Evolutionary conservation across 2,113 vertebrate species (phyloP).

Genomic region (Psophia crepitans): DNA sequence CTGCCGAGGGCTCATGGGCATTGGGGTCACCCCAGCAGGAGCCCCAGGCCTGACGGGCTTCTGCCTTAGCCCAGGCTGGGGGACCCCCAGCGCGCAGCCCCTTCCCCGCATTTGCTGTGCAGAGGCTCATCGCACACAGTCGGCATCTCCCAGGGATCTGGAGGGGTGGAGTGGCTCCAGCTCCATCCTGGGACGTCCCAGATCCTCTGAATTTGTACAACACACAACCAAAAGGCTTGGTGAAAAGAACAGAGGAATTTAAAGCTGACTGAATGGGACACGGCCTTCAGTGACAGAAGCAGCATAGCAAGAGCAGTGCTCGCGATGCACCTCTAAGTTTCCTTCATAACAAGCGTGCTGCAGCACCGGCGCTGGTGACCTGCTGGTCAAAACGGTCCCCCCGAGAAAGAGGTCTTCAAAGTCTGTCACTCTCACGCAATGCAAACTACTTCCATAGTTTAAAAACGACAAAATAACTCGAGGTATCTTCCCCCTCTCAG

Average conservation of each 20-base stretch:
- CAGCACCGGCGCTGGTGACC: neutral
- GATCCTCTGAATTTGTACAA: neutral
- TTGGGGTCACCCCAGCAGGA: neutral
- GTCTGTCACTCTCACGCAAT: neutral
- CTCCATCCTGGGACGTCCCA: neutral
- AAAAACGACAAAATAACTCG: neutral
- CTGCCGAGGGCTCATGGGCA: fast-evolving
- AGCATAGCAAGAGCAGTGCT: fast-evolving
- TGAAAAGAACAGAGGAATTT: neutral
- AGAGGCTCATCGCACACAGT: fast-evolving
- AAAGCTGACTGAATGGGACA: fast-evolving
- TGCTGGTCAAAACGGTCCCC: neutral
- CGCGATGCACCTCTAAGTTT: fast-evolving
- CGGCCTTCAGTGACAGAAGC: fast-evolving
- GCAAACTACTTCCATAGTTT: neutral
- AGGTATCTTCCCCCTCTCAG: neutral
- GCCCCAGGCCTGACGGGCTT: neutral
- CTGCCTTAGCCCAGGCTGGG: neutral
- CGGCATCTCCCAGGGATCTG: neutral
- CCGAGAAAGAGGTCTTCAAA: neutral
- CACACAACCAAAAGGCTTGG: neutral
- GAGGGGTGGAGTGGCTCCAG: neutral
- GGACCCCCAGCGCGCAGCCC: neutral
- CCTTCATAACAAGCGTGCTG: neutral
- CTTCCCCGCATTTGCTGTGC: neutral